Evolutionary conservation across 2,888 invertebrate species (phyloP).

Genomic region (Drosophila lacicola): DNA sequence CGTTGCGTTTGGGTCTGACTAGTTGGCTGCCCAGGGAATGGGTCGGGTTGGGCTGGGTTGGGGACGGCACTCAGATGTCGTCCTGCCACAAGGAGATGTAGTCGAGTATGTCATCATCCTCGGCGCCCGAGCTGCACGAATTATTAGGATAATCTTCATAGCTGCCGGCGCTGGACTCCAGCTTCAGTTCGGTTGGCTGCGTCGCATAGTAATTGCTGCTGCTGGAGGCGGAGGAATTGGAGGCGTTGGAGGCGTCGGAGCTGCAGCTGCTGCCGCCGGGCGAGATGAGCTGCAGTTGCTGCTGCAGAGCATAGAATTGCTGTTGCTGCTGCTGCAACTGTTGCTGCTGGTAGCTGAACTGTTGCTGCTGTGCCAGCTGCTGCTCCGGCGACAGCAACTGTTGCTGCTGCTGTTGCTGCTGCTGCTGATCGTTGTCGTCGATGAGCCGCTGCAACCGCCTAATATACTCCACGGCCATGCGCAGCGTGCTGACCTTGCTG

Average conservation of each 20-base stretch:
- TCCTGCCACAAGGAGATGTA: slow-evolving; percentile 84
- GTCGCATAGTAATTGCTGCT: slow-evolving; percentile 29
- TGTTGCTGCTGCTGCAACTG: slow-evolving; percentile 48
- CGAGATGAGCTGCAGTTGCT: slow-evolving; percentile 55
- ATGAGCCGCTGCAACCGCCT: slow-evolving; percentile 89
- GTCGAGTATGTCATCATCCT: slow-evolving; percentile 95
- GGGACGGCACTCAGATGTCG: slow-evolving; percentile 62
- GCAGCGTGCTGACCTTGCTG: slow-evolving; percentile 95
- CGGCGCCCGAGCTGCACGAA: slow-evolving; percentile 87
- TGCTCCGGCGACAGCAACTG: slow-evolving; percentile 35
- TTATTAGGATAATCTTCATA: slow-evolving; percentile 89
- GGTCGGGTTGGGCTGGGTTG: too few relatives aligned
- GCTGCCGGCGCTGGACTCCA: slow-evolving; percentile 79
- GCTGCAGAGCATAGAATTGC: slow-evolving; percentile 48
- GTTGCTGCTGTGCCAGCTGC: slow-evolving; percentile 41
- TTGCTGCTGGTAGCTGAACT: slow-evolving; percentile 45
- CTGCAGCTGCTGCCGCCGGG: slow-evolving; percentile 39
- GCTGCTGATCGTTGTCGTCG: slow-evolving; percentile 75
- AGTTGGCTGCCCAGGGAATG: slow-evolving; percentile 17
- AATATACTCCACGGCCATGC: slow-evolving; percentile 96
- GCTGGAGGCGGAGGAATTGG: slow-evolving; percentile 12
- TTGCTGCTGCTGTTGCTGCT: slow-evolving; percentile 35
- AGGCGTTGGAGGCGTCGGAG: slow-evolving; percentile 21
- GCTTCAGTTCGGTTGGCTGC: slow-evolving; percentile 64
- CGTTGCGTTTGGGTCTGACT: slow-evolving; percentile 36